Evolutionary conservation across 1,140 invertebrate species (phyloP).

Genomic region (Caerostris extrusa): DNA sequence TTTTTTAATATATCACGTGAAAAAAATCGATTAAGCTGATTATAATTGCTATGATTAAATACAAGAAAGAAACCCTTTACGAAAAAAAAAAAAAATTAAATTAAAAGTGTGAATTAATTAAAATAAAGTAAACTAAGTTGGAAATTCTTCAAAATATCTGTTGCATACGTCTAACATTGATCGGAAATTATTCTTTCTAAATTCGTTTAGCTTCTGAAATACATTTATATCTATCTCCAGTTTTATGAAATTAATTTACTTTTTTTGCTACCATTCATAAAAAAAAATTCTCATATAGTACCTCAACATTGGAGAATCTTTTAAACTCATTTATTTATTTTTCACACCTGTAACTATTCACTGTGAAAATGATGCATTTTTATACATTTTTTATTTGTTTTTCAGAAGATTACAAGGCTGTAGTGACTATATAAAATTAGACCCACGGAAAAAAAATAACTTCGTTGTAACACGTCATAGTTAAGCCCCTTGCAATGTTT

Average conservation of each 20-base stretch:
- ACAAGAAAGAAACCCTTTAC: neutral
- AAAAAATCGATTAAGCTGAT: neutral
- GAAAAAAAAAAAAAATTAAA: neutral
- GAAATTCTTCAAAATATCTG: neutral
- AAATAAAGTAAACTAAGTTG: neutral
- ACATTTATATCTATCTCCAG: neutral
- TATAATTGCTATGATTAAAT: neutral
- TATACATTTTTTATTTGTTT: neutral
- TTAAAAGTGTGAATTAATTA: neutral
- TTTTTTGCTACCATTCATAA: neutral
- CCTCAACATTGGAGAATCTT: neutral
- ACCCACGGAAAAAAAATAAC: neutral
- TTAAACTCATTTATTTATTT: neutral
- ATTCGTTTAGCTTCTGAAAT: neutral
- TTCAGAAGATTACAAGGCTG: neutral
- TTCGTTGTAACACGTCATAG: conserved; percentile 13
- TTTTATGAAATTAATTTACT: neutral
- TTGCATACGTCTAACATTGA: neutral
- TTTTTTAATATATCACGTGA: neutral
- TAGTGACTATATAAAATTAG: neutral
- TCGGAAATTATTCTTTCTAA: neutral
- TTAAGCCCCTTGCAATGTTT: conserved; percentile 28
- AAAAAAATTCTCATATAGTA: neutral
- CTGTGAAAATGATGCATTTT: neutral
- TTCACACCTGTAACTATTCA: neutral